These are phyloP conservation scores for Meliscaeva auricollis DNA, from an alignment of 2,888 invertebrate genomes.

Conservation along the genomic window DNA sequence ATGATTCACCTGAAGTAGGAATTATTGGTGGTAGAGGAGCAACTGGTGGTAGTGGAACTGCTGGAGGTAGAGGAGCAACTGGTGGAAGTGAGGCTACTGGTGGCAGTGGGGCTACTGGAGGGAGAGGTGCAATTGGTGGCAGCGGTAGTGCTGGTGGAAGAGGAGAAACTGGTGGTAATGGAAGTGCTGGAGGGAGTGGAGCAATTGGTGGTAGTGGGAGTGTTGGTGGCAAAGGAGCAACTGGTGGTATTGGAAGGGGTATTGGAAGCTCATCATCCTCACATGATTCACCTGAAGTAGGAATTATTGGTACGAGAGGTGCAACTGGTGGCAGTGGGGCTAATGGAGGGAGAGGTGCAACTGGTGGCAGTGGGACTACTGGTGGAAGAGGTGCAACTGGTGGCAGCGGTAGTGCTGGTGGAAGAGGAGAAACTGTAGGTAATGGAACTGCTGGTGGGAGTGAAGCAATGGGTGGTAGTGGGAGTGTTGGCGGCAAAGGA, in stretches of 20 bases:
- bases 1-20: not conserved
- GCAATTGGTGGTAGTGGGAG: not conserved
- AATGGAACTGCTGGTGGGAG: no score
- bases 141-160: not conserved
- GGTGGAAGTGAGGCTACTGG: not conserved
- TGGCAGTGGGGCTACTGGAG: not conserved
- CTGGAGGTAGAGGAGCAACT: not conserved
- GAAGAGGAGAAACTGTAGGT: not conserved
- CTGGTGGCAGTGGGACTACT: not conserved
- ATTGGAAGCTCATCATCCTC: no score
- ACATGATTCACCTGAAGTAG: no score
- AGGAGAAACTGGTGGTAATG: not conserved
- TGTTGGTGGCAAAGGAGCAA: not conserved
- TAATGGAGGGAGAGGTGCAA: not conserved
- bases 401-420: not conserved
- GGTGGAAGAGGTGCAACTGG: not conserved
- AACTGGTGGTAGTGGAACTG: not conserved
- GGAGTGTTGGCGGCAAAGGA: no score
- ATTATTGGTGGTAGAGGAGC: not conserved
- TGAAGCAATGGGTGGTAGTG: no score
- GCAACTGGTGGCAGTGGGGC: not conserved
- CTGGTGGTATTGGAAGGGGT: not conserved
- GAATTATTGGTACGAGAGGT: no score
- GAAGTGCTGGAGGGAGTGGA: not conserved
- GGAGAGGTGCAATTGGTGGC: not conserved